Evolutionary conservation across 2,888 invertebrate species (phyloP), one percentile per base, ranked within the genome.

Genomic region (Falcaria lacertinaria): DNA sequence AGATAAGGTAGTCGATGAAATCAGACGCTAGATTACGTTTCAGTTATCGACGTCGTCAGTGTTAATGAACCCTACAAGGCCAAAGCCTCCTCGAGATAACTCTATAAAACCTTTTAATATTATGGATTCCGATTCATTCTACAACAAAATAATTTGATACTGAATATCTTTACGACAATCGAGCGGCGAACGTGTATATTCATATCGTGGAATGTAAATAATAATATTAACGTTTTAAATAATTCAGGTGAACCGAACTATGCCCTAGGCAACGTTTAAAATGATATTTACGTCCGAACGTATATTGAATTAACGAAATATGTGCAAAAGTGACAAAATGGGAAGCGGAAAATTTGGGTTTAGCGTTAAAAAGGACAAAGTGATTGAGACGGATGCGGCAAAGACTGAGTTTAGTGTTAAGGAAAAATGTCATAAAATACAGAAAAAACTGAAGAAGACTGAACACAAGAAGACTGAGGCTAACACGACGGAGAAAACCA

Each of bases 31-130:
- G 83, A 85, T 86, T 85, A 81, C 68, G 67, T 70, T 76, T 73
- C 64, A 76, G 80, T 79, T 88, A 88, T 80, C 79, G 65, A 69
- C 54, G 38, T 64, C 49, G 53, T 60, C 59, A 69, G 60, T 77
- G 88, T 82, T 80, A 86, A 81, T 80, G 83, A 87, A 87, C 86
- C 71, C 56, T 52, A 57, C 85, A 88, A 89, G 88, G 88, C 80
- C 78, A 76, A 75, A 78, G 68, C 71, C 79, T 79, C 61, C 60
- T 64, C 69, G 64, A 77, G 78, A 83, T 82, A 82, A 73, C 80
- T 79, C 74, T 83, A 85, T 84, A 87, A 82, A 86, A 86, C 83
- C 84, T 84, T 84, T 84, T 78, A 81, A 80, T 83, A 75, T 80
- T 79, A 81, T 78, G 64, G 68, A 84, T 83, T 80, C 64, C 74